Base-by-base conservation (phyloP, 2,797 vertebrate genomes). In the Balearica regulorum region DNA sequence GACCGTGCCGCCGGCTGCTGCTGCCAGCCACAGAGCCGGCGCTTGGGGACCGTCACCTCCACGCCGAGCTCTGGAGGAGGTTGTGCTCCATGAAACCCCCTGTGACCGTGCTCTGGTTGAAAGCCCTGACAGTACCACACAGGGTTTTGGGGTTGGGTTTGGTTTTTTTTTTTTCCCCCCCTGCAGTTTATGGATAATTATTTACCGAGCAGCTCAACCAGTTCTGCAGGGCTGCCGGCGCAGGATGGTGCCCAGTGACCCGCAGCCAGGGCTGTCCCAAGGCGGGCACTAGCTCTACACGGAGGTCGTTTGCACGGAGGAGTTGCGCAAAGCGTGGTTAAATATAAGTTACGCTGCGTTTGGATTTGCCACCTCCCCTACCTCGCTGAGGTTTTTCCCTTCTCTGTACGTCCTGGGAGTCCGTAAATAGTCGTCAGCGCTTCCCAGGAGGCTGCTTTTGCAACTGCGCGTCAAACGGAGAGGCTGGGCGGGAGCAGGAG, bases 71-170 rank as follows among this genome's bases (percentile, higher is more conserved):
- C 60, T 28, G 16, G n/a, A 35, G 70, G 13, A 75, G 19, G 21
- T 0, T 41, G 22, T 19, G 69, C 83, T 86, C 60, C 31, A 3
- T 3, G 26, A 41, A 91, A 87, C 13, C 24, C 58, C 60, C 73
- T 14, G 39, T 24, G 53, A 61, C 35, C 3, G 18, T 0, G 0
- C 39, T 51, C 58, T 14, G 41, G 31, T 73, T 64, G 65, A 8
- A 43, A 46, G 61, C 62, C 8, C 60, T 7, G 15, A 37, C 10
- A 3, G 3, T 4, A 49, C 9, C 65, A 11, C 43, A 2, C n/a
- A 13, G 41, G 0, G 7, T 5, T 31, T 28, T 39, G n/a, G n/a
- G n/a, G n/a, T n/a, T 39, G 11, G 39, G 11, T 39, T 39, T 39
- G 39, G 11, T 39, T 39, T 39, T 39, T 39, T 39, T 39, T 39